Evolutionary conservation across 2,888 invertebrate species (phyloP).

Genomic region (Horisme vitalbata): DNA sequence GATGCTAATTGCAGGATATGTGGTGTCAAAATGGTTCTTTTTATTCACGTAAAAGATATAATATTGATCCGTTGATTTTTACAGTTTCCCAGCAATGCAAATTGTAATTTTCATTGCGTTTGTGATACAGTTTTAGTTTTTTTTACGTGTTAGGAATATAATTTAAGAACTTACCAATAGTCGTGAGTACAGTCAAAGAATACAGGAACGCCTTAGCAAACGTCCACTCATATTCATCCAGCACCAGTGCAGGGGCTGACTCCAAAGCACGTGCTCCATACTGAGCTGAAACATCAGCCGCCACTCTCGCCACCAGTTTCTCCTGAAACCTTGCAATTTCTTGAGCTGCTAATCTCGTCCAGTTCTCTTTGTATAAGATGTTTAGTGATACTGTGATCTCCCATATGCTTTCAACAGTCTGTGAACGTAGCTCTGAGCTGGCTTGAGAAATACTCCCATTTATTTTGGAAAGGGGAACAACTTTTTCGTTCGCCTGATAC

Average conservation of each 20-base stretch:
- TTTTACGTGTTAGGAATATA: too few relatives aligned
- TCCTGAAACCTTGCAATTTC: slow-evolving; percentile 89
- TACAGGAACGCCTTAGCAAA: slow-evolving; percentile 96
- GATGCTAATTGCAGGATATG: too few relatives aligned
- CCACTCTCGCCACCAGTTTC: slow-evolving; percentile 89
- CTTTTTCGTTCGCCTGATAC: slow-evolving; percentile 70
- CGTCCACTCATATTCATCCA: slow-evolving; percentile 90
- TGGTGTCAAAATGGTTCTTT: background rate
- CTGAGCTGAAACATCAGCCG: slow-evolving; percentile 87
- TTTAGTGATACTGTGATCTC: slow-evolving; percentile 93
- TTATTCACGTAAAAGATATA: too few relatives aligned
- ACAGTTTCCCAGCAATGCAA: too few relatives aligned
- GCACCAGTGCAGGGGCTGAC: slow-evolving; percentile 65
- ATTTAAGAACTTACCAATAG: slow-evolving; percentile 87
- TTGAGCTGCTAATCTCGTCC: slow-evolving; percentile 91
- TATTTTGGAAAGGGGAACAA: slow-evolving; percentile 57
- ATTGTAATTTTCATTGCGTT: too few relatives aligned
- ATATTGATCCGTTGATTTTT: too few relatives aligned
- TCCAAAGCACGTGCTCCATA: slow-evolving; percentile 73
- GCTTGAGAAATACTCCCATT: slow-evolving; percentile 70
- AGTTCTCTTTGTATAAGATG: slow-evolving; percentile 94
- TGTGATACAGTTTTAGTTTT: too few relatives aligned
- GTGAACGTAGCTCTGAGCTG: slow-evolving; percentile 71
- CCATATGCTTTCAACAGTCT: slow-evolving; percentile 95
- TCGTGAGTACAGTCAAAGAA: slow-evolving; percentile 96